These are phyloP conservation scores for Tauraco hartlaubi DNA, from an alignment of 2,797 vertebrate genomes.

Conservation along the genomic window DNA sequence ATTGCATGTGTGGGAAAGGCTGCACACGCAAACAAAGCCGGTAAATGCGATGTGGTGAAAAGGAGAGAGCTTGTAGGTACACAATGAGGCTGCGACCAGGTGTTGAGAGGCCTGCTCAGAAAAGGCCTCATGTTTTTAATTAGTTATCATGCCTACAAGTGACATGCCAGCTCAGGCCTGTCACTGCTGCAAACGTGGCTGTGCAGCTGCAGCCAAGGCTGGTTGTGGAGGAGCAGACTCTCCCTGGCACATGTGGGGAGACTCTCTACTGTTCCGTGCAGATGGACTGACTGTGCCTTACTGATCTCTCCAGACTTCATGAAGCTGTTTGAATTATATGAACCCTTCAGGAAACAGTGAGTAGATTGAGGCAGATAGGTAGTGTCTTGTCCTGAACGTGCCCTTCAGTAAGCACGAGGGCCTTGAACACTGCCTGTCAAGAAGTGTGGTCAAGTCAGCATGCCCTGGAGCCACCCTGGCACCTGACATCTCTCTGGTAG, in stretches of 20 bases:
- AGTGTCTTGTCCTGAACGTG: not conserved
- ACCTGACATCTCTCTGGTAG: not conserved
- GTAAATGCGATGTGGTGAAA: not conserved
- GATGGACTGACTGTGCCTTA: not conserved
- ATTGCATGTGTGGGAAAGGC: not conserved
- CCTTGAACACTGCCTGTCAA: not conserved
- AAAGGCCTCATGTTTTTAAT: not conserved
- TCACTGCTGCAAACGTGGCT: not conserved
- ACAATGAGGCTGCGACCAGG: not conserved
- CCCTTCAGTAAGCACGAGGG: not conserved
- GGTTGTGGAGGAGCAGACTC: not conserved
- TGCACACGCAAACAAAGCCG: not conserved
- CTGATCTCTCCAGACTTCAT: not conserved
- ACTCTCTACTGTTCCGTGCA: not conserved
- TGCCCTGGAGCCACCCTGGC: not conserved
- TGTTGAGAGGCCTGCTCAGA: not conserved
- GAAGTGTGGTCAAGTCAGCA: too few species aligned
- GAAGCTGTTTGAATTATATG: not conserved
- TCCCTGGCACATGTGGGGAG: fast-evolving
- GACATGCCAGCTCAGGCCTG: not conserved
- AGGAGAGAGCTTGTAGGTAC: not conserved
- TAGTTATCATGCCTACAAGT: not conserved
- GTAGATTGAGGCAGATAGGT: not conserved
- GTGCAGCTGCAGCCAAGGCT: not conserved
- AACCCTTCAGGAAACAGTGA: not conserved